Percentiles rank a stretch among this genome's conserved stretches.
phyloP scores from a whole-genome alignment of 2,888 invertebrate genomes.

The Salticus scenicus region DNA sequence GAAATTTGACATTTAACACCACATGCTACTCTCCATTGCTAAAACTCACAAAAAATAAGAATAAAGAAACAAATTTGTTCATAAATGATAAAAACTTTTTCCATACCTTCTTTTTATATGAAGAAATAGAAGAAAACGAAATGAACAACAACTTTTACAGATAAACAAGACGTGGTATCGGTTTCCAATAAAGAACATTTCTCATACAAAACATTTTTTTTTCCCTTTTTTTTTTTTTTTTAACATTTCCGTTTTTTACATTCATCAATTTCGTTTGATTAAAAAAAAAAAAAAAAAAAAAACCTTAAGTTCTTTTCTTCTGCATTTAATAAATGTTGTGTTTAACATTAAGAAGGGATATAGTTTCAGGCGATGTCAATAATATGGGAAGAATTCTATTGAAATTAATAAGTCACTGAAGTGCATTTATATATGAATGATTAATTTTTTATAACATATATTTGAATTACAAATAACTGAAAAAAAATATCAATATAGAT shows the following conservation, averaged over 20 bases:
- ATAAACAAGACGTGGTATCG: conserved; percentile 5
- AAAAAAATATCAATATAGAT: no score
- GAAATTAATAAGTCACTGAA: no score
- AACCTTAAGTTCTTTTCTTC: no score
- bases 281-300: no score
- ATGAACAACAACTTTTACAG: neutral
- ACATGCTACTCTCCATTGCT: neutral
- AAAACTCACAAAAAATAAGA: neutral
- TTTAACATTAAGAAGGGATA: no score
- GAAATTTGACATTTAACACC: neutral
- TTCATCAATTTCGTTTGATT: no score
- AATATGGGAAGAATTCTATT: no score
- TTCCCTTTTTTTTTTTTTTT: neutral
- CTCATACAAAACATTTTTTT: neutral
- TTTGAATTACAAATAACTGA: no score
- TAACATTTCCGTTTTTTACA: neutral
- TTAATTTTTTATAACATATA: no score
- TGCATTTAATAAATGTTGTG: no score
- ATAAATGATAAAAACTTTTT: neutral
- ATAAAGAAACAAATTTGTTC: neutral
- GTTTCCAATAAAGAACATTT: conserved; percentile 6
- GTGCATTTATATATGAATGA: no score
- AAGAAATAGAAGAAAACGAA: neutral
- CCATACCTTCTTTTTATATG: neutral
- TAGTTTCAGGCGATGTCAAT: no score